These are phyloP conservation scores for Hydrotaea diabolus DNA, from an alignment of 2,888 invertebrate genomes.

Conservation along the genomic window DNA sequence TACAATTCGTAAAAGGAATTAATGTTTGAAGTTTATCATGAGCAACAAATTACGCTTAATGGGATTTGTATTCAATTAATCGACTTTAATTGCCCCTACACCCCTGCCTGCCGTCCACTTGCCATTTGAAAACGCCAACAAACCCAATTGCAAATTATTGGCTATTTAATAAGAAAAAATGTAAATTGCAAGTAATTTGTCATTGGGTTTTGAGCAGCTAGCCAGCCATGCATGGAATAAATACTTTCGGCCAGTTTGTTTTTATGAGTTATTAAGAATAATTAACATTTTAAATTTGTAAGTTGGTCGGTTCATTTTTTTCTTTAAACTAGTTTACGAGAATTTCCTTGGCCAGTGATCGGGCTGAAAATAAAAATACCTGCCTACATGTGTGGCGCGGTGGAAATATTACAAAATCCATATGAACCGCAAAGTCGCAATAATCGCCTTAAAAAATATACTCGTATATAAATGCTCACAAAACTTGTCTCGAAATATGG, in stretches of 20 bases:
- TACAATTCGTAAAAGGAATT: slow-evolving; percentile 2
- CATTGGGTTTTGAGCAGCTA: slow-evolving; percentile 40
- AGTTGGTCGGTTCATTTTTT: neutral
- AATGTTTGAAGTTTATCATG: slow-evolving; percentile 48
- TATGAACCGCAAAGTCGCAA: neutral
- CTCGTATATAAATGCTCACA: slow-evolving; percentile 17
- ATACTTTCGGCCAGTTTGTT: neutral
- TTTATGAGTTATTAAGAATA: slow-evolving; percentile 48
- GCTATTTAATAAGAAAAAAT: slow-evolving; percentile 59
- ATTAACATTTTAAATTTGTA: slow-evolving; percentile 35
- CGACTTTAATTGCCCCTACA: slow-evolving; percentile 51
- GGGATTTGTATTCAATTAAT: slow-evolving; percentile 45
- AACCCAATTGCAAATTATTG: slow-evolving; percentile 34
- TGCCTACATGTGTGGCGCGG: too few relatives aligned
- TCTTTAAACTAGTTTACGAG: slow-evolving; percentile 2
- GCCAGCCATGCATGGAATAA: neutral
- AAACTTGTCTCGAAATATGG: slow-evolving; percentile 57
- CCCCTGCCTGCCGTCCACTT: neutral
- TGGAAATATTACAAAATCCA: slow-evolving; percentile 28
- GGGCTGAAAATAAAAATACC: neutral
- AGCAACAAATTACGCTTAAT: slow-evolving; percentile 52
- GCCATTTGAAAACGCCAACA: too few relatives aligned
- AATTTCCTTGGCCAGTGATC: neutral
- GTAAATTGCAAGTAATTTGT: slow-evolving; percentile 64
- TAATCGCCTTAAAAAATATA: neutral